Conservation (phyloP, 2,113 vertebrate genomes). For the Strigops habroptila region DNA sequence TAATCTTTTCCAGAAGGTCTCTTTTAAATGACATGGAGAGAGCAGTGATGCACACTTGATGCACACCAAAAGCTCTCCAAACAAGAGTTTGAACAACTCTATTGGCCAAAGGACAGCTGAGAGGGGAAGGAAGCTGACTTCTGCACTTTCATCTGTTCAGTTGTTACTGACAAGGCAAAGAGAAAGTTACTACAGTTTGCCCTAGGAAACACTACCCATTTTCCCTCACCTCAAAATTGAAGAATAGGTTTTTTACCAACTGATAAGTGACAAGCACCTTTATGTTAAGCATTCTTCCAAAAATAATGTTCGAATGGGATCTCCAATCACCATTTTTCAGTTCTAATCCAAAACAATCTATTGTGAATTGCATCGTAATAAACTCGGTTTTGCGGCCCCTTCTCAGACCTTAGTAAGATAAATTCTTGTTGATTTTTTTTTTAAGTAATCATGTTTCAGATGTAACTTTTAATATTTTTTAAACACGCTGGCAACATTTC, state of each 20-base stretch:
- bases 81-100: background rate
- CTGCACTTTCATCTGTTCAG: background rate
- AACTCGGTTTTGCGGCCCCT: background rate
- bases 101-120: background rate
- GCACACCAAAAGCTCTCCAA: fast-evolving
- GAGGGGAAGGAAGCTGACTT: background rate
- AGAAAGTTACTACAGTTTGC: background rate
- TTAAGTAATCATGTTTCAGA: background rate
- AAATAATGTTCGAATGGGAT: background rate
- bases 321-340: background rate
- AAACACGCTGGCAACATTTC: background rate
- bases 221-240: background rate
- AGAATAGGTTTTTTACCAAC: background rate
- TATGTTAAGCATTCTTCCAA: background rate
- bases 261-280: background rate
- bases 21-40: background rate
- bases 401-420: background rate
- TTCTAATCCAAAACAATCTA: background rate
- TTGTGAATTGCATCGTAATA: background rate
- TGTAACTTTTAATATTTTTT: background rate
- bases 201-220: background rate
- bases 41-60: background rate
- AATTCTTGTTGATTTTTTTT: background rate
- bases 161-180: background rate
- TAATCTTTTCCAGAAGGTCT: background rate